Base-by-base conservation (phyloP, 2,888 invertebrate genomes). In the Uloborus plumipes region DNA sequence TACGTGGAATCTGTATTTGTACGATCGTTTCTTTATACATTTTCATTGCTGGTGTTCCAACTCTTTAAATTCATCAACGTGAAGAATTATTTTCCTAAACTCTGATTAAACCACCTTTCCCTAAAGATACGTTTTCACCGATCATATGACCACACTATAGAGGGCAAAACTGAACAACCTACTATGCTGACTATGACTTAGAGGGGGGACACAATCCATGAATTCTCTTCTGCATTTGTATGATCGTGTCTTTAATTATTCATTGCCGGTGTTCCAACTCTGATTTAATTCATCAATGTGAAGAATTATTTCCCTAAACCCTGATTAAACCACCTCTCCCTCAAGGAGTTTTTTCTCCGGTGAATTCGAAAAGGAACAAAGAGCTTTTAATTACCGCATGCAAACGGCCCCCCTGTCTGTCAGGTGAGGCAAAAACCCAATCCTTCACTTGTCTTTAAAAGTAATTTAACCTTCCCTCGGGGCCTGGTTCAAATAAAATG, bases 361-460 rank as follows among this genome's bases (percentile, higher is more conserved):
- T 14, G 47, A 39, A 31, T 53, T 22, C 26, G 55, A n/a, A 18
- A 26, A 20, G 53, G 58, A 69, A 80, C 74, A 80, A 80, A 80
- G 80, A 74, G 74, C 74, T 81, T 81, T 81, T 81, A 81, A 81
- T 81, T 81, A 81, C 73, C 18, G 50, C 59, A 80, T 67, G 73
- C 79, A 80, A 80, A 80, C 73, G 65, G 71, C 58, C 20, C 67
- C 62, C 26, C 59, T 65, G 66, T 66, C 74, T 81, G 80, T 75
- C 80, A 81, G 74, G 80, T 70, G 39, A 31, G 3, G 80, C 67
- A 80, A 81, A 81, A 81, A 81, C 64, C 58, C 80, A 58, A 81
- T 81, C 39, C 69, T 70, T 81, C 80, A 81, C 61, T 59, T 70
- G 80, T 74, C 80, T 65, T 81, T 81, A 69, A 81, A 81, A 81